phyloP scores from a whole-genome alignment of 2,888 invertebrate species.

The Tineola bisselliella region DNA sequence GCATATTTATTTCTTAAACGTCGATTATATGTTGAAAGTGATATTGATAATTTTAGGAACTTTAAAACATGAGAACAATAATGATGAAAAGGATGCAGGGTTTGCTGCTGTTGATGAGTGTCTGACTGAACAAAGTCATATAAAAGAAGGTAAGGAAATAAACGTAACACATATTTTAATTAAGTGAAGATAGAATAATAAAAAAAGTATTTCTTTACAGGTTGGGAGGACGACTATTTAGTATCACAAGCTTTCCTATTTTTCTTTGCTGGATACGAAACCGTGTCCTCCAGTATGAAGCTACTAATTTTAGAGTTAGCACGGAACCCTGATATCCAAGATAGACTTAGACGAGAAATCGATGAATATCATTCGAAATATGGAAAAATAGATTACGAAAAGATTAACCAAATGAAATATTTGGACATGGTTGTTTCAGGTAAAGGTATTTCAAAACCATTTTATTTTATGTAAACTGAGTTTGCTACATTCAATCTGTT shows the following conservation, averaged over 20 bases:
- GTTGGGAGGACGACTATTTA: conserved; percentile 47
- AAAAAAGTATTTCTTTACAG: conserved; percentile 22
- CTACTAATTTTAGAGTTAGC: conserved; percentile 69
- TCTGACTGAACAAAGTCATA: conserved; percentile 30
- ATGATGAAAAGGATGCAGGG: conserved; percentile 31
- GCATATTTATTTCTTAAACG: neutral
- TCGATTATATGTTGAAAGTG: neutral
- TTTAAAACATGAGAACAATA: conserved; percentile 25
- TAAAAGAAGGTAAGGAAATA: conserved; percentile 28
- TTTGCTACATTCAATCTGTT: neutral
- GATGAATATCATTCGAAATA: conserved; percentile 45
- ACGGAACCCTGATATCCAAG: conserved; percentile 66
- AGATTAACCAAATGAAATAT: conserved; percentile 64
- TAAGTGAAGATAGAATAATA: neutral
- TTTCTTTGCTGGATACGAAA: conserved; percentile 68
- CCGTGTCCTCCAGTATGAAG: conserved; percentile 47
- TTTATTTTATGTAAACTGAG: neutral
- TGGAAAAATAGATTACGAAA: conserved; percentile 53
- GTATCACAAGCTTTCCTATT: conserved; percentile 60
- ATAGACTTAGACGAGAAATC: conserved; percentile 63
- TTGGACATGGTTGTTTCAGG: conserved; percentile 71
- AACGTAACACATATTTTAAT: neutral
- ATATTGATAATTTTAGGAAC: conserved; percentile 23
- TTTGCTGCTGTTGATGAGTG: conserved; percentile 53
- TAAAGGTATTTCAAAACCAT: conserved; percentile 21